Evolutionary conservation across 2,888 invertebrate genomes (phyloP), one percentile per base, ranked within the genome.

Genomic region (Chloroclysta siterata): DNA sequence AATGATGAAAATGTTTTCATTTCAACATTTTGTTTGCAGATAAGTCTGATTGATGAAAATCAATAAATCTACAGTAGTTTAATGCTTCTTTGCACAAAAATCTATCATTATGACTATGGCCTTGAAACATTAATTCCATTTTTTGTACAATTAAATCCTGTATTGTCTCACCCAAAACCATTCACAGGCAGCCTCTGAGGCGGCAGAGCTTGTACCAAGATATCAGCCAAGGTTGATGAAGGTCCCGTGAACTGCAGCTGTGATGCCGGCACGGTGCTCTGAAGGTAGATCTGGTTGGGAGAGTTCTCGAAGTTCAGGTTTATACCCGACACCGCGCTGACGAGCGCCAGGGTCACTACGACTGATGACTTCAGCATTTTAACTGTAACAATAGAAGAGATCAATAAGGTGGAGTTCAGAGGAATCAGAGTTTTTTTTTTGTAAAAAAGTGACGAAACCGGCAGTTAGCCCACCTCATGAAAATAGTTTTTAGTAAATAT

Each of bases 101-200:
- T 33, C 22, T 22, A 22, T 2, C 33, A 33, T 5, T 33, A 33
- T 33, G 6, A 33, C 22, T 22, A 22, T 8, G 7, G 36, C 36
- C 36, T 11, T 3, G 36, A 8, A 11, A 39, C 2, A 39, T 11
- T 10, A 39, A 39, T 6, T 39, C 11, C 11, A 39, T 8, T 8
- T 33, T 11, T 8, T 0, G 8, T 8, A 33, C 33, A 33, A 15
- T 8, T 44, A 46, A 46, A 46, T 46, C 11, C 46, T 46, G 11
- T 8, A 28, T 53, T 3, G 10, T 65, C 83, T 82, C 72, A 87
- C 87, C 87, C 87, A 70, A 82, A 87, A 71, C 87, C 90, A 66
- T 71, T 77, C 0, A 89, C 87, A 0, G 88, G 82, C 15, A 87
- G 66, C 65, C 90, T 82, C 41, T 81, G 80, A 0, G 85, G 69